Conservation (phyloP, 2,113 vertebrate genomes). For the Labeo rohita region DNA sequence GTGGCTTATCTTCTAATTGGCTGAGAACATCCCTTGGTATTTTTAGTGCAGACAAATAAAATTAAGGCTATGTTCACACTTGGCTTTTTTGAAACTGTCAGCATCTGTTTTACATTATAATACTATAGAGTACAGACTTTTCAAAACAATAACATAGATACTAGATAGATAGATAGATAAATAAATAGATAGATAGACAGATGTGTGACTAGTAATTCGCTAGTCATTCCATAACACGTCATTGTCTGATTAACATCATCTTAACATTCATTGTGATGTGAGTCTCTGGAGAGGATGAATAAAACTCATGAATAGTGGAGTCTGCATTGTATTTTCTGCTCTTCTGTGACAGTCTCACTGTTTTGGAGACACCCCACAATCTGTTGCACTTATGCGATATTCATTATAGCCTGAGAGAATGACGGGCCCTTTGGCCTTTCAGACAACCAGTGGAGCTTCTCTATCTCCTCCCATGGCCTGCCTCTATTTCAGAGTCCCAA, state of each 20-base stretch:
- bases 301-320: constrained; percentile 51
- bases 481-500: constrained; percentile 41
- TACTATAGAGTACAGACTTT: too few species aligned
- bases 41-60: neutral
- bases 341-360: constrained; percentile 32
- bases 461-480: constrained; percentile 45
- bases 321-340: constrained; percentile 39
- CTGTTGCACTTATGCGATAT: constrained; percentile 63
- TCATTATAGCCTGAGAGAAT: constrained; percentile 60
- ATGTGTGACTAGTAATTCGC: neutral
- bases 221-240: constrained; percentile 34
- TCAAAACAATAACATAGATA: neutral
- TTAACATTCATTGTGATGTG: constrained; percentile 54
- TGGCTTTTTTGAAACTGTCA: too few species aligned
- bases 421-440: constrained; percentile 39
- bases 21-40: neutral
- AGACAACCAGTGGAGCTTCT: constrained; percentile 47
- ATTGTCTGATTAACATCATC: constrained; percentile 48
- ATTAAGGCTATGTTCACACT: too few species aligned
- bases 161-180: neutral
- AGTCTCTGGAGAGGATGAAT: constrained; percentile 51
- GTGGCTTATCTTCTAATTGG: neutral
- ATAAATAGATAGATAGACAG: constrained; percentile 12
- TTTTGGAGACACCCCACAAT: constrained; percentile 59
- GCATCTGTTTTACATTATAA: too few species aligned